Evolutionary conservation across 2,113 vertebrate genomes (phyloP), one percentile per base, ranked within the genome.

Genomic region (Capricornis sumatraensis): DNA sequence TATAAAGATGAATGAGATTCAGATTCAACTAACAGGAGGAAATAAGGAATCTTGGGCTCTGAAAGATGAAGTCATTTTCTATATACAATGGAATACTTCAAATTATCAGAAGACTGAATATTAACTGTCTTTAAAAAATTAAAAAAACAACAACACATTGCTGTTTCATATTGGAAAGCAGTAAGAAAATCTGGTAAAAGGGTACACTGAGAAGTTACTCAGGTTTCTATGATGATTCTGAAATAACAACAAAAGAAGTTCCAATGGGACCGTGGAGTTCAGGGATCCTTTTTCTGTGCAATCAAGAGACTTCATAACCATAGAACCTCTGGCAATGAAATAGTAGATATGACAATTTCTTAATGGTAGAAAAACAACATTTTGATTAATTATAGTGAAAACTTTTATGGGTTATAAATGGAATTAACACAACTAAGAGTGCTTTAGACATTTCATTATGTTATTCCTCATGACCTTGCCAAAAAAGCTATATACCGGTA

Each of bases 1-100:
- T 93, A 93, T 79, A 93, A 91, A 91, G 78, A 85, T 76, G 47
- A 95, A 95, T 96, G 76, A 74, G 62, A 85, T 91, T 88, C 78
- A 81, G 15, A 85, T 64, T 15, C 62, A 67, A 33, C n/a, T 74
- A 62, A 57, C 14, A 36, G 13, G n/a, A 96, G 28, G 57, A 58
- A 67, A 58, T 84, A 74, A 58, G 55, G 50, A 86, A 62, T 60
- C 25, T 6, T 36, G 60, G 28, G 23, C 25, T 91, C 3, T 86
- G 87, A 91, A 57, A 76, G 28, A 17, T 60, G 71, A 71, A 71
- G 19, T 85, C 25, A 82, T 91, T 88, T 93, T 28, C 19, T 62
- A 40, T 45, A 28, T 27, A n/a, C 23, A 93, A 62, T 1, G 55
- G 33, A 81, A 85, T 58, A 1, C 30, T 85, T 88, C 30, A 25